Base-by-base conservation (phyloP, 2,113 vertebrate species). In the Columba janthina region DNA sequence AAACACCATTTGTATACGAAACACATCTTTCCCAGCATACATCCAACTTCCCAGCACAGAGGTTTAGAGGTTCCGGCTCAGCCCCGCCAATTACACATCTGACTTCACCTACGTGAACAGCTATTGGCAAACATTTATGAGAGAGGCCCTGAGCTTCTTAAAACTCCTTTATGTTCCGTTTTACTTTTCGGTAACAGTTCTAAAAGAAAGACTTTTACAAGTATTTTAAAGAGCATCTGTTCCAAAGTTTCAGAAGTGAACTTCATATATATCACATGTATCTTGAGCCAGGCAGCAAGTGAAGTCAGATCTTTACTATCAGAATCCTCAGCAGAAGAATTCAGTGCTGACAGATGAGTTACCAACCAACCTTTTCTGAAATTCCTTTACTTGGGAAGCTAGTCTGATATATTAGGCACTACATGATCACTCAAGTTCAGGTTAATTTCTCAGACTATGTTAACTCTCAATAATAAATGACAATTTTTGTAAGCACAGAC, bases 161-260 rank as follows among this genome's bases (percentile, higher is more conserved):
- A 72, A 89, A 65, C 3, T 12, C 24, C 70, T 79, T 84, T 60
- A 83, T 81, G 28, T 71, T 84, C 85, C 67, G 61, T 36, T 93
- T 93, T 88, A 19, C 67, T 83, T 93, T 38, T 44, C 67, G 73
- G 28, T 73, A 85, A 89, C 74, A 44, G 75, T 57, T 88, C 40
- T 64, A 88, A 70, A 72, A 66, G 58, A 58, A 70, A 74, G 75
- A 60, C 67, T 80, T 89, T 53, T 56, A 82, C 10, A 80, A 93
- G 58, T 72, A 46, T 42, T 91, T 91, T 73, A 81, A 94, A 89
- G 64, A 91, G 67, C 70, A 91, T 95, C 81, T 95, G 94, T 85
- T 96, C 73, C 67, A 71, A 91, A 82, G 85, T 44, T 93, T 89
- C 83, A 92, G 25, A 86, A 88, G 60, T 19, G 13, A 92, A 58